Evolutionary conservation across 2,113 vertebrate genomes (phyloP), one percentile per base, ranked within the genome.

Genomic region (Octodon degus): DNA sequence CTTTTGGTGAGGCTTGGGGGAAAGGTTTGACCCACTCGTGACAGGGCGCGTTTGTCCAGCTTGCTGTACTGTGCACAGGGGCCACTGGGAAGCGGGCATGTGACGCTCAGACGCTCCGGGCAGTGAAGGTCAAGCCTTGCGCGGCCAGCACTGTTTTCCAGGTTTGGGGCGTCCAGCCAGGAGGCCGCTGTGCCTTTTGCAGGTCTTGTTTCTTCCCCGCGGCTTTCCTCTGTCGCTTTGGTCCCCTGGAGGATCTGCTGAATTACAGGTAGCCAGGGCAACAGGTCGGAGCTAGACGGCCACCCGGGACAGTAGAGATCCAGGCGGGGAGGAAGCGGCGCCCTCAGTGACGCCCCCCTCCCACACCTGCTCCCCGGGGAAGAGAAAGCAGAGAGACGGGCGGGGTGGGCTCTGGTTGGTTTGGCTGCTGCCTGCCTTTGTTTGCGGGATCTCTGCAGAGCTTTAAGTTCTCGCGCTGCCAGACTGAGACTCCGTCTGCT

Each of bases 241-340:
- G 14, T 74, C 68, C 27, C 60, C 1, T 3, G 67, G 70, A 0
- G 24, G 37, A 16, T 40, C 62, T 81, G 19, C 2, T 65, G n/a
- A 72, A 7, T 90, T 86, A 55, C 74, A 40, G 67, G 74, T 86
- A 92, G 80, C 84, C 86, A 87, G 93, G 86, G 86, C 91, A 91
- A 77, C 94, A 90, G 43, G 86, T 90, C 17, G 80, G 81, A 34
- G n/a, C 67, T 60, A 22, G 37, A 30, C 55, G 17, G 55, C 79
- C 63, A 22, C 32, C 63, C 68, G 0, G 25, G 13, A 16, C 14
- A 0, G 1, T 34, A 5, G 32, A 12, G 40, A 79, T 10, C 47
- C 17, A 10, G 1, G 88, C 68, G 53, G 27, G 17, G 67, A 43
- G 87, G 62, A 76, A n/a, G 70, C 70, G 5, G 7, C 43, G 3